Conservation (phyloP, 2,113 vertebrate species). For the Pantherophis guttatus region DNA sequence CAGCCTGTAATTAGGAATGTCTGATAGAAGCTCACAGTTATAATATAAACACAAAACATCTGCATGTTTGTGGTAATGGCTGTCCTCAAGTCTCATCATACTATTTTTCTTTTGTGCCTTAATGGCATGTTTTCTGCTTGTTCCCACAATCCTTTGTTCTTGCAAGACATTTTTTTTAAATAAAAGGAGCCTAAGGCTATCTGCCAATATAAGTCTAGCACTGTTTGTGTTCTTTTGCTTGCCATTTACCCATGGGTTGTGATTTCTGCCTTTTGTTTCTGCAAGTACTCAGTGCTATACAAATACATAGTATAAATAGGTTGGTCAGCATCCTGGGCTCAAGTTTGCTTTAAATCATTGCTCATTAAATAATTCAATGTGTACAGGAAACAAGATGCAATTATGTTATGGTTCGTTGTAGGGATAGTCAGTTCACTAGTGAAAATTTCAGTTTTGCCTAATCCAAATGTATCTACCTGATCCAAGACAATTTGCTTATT, state of each 20-base stretch:
- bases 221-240: not conserved
- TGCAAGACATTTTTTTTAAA: not conserved
- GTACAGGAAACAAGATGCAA: not conserved
- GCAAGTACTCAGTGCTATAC: not conserved
- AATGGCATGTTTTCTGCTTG: conserved; percentile 14
- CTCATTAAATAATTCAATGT: not conserved
- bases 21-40: conserved; percentile 45
- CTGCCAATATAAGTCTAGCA: not conserved
- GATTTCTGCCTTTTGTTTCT: not conserved
- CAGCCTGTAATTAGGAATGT: conserved; percentile 49
- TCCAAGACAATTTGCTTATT: not conserved
- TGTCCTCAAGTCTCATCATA: not conserved
- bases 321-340: not conserved
- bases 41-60: conserved; percentile 58
- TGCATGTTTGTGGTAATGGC: conserved; percentile 30
- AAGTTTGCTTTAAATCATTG: not conserved
- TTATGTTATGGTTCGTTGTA: not conserved
- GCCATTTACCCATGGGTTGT: not conserved
- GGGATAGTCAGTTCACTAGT: too few relatives aligned
- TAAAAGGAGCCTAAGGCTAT: not conserved
- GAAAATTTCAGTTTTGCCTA: not conserved
- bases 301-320: not conserved
- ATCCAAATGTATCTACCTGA: not conserved
- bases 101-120: conserved; percentile 14
- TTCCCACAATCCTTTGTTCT: not conserved